phyloP scores from a whole-genome alignment of 2,888 invertebrate species.

The Bombylius major region DNA sequence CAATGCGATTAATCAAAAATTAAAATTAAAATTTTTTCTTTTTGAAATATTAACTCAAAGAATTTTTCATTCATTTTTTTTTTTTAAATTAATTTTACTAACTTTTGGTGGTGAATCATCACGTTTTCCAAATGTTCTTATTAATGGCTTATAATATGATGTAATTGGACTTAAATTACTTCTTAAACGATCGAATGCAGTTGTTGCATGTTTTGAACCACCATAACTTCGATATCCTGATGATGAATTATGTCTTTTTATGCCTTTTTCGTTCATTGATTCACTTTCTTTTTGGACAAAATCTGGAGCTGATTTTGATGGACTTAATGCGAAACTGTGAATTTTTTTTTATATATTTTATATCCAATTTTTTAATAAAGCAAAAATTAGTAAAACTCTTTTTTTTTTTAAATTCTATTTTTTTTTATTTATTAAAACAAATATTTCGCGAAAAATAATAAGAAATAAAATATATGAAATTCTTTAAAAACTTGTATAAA shows the following conservation, averaged over 20 bases:
- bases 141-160: conserved; percentile 35
- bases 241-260: not conserved
- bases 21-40: too few species aligned
- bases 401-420: too few species aligned
- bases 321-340: conserved; percentile 18
- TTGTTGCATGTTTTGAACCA: conserved; percentile 25
- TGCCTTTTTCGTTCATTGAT: conserved; percentile 17
- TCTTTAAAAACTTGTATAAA: too few species aligned
- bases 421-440: too few species aligned
- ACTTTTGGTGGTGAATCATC: conserved; percentile 30
- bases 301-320: conserved; percentile 17
- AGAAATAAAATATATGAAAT: too few species aligned
- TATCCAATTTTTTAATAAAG: too few species aligned
- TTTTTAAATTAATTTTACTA: conserved; percentile 21
- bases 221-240: conserved; percentile 19
- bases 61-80: not conserved
- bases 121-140: conserved; percentile 28
- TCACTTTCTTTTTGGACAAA: not conserved
- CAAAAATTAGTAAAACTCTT: too few species aligned
- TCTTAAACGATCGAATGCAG: conserved; percentile 33
- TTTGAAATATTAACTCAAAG: not conserved
- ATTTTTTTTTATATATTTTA: not conserved
- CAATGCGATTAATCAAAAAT: too few species aligned
- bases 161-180: conserved; percentile 34
- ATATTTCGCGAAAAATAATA: too few species aligned